These are phyloP conservation scores for Pitangus sulphuratus DNA, from an alignment of 2,797 vertebrate species.

Conservation along the genomic window DNA sequence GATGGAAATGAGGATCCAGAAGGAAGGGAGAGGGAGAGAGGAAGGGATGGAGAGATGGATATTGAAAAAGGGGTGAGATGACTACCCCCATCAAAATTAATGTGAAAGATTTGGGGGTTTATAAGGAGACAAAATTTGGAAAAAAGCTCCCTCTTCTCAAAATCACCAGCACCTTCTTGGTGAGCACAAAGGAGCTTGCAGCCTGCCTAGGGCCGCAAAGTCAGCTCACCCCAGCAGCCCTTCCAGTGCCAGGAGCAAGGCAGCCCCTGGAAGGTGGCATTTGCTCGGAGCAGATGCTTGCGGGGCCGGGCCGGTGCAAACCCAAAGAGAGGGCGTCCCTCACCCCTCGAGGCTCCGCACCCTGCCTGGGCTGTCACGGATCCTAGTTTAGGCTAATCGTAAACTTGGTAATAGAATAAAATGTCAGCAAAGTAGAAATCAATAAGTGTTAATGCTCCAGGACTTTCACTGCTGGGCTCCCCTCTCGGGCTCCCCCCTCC, in stretches of 20 bases:
- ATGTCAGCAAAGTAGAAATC: conserved; percentile 74
- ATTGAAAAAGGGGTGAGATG: background rate
- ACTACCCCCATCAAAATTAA: background rate
- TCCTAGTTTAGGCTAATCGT: conserved; percentile 67
- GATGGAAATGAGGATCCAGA: conserved; percentile 69
- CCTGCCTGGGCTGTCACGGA: background rate
- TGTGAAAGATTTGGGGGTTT: background rate
- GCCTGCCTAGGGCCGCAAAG: accelerated
- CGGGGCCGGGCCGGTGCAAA: background rate
- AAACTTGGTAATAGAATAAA: conserved; percentile 76
- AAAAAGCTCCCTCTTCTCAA: background rate
- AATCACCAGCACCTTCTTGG: background rate
- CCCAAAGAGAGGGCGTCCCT: background rate
- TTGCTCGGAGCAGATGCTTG: background rate
- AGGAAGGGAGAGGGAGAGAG: background rate
- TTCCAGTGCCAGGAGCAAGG: background rate
- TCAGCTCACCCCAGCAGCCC: background rate
- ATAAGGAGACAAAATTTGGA: background rate
- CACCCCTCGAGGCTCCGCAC: background rate
- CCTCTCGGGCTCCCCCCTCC: background rate
- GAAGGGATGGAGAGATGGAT: background rate
- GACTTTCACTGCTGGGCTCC: conserved; percentile 69
- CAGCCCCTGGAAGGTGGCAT: background rate
- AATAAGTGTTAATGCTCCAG: conserved; percentile 68
- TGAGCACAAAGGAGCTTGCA: background rate